Evolutionary conservation across 2,113 vertebrate genomes (phyloP), one percentile per base, ranked within the genome.

Genomic region (Rutilus rutilus): DNA sequence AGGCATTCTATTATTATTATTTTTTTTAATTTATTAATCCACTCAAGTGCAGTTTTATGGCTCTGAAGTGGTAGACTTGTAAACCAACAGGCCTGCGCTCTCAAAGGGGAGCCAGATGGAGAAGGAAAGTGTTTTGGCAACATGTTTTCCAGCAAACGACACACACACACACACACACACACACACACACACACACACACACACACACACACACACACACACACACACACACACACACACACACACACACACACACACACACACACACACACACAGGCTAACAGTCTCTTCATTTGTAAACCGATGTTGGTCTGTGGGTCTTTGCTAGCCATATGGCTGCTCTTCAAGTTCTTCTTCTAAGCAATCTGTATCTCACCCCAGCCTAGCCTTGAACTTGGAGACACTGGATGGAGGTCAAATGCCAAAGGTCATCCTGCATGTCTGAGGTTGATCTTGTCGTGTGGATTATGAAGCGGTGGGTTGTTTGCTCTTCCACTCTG

Each of bases 31-130:
- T 91, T 80, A 88, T 90, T 89, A 89, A 91, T 91, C 77, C 83
- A 81, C 86, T 91, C 85, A 88, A 91, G 86, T 92, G 87, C 89
- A 90, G 90, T 92, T 91, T 92, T 90, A 92, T 89, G 86, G 89
- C 86, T 90, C 69, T 89, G 90, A 90, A 91, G 87, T 89, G 88
- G 87, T 84, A 89, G 82, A 88, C 87, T 91, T 91, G 85, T 90
- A 92, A 90, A 91, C 81, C 86, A 89, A 86, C 62, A 86, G 75
- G 78, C 85, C 85, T 77, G 52, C 9, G 6, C 79, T 78, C 84
- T 85, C 59, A 89, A 86, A 83, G 77, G 47, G 84, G 83, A 88
- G 62, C 81, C 87, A 86, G 86, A 90, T 89, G 88, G 90, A 87
- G 73, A 69, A 67, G 12, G 19, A 76, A 83, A 25, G 85, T n/a